phyloP scores from a whole-genome alignment of 2,888 invertebrate species.

The Patella ulyssiponensis region DNA sequence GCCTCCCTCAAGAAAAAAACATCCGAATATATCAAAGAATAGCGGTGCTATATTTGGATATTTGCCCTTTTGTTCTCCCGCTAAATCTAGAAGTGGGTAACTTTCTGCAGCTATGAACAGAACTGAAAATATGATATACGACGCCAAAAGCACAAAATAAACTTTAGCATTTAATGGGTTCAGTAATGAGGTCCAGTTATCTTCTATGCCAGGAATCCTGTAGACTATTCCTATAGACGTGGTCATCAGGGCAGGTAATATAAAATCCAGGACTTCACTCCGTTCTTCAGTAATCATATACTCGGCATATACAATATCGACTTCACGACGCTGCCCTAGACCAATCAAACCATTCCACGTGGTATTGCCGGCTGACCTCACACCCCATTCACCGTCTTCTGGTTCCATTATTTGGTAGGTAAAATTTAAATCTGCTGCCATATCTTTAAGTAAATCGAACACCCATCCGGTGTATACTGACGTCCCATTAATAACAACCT shows the following conservation, averaged over 20 bases:
- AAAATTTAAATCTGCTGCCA: constrained; percentile 14
- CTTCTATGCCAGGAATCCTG: constrained; percentile 4
- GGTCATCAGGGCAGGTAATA: constrained; percentile 15
- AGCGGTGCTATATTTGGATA: background rate
- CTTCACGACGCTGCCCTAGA: background rate
- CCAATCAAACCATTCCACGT: background rate
- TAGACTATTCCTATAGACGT: constrained; percentile 12
- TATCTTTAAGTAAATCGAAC: background rate
- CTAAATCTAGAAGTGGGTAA: background rate
- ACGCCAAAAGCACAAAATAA: background rate
- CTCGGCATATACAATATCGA: constrained; percentile 18
- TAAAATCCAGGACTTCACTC: constrained; percentile 17
- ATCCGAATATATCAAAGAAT: constrained; percentile 10
- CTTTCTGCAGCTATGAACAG: constrained; percentile 8
- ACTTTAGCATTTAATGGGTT: constrained; percentile 11
- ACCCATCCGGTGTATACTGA: constrained; percentile 15
- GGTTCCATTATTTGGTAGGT: constrained; percentile 17
- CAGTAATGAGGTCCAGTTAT: background rate
- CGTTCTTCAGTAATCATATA: background rate
- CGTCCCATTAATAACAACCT: background rate
- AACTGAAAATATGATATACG: background rate
- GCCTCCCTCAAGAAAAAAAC: background rate
- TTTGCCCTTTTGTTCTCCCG: background rate
- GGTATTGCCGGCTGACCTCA: background rate
- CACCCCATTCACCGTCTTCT: constrained; percentile 21